Percentiles rank a stretch among this genome's conserved stretches.
phyloP scores from a whole-genome alignment of 2,888 invertebrate genomes.

The Exocentrus adspersus region DNA sequence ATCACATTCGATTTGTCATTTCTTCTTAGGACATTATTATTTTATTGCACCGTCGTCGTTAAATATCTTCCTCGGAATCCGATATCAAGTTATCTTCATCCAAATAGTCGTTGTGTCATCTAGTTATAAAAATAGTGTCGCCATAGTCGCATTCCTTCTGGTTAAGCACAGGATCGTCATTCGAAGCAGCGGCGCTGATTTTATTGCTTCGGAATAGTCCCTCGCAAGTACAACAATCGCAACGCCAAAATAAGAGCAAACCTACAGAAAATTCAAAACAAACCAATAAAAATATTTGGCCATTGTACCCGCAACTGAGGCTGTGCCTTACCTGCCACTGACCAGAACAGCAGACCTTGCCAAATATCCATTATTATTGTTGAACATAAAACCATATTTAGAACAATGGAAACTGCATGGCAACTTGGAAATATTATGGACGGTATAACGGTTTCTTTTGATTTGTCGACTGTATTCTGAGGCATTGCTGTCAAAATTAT shows the following conservation, averaged over 20 bases:
- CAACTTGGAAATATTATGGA: conserved; percentile 58
- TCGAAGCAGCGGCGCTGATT: conserved; percentile 20
- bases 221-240: conserved; percentile 61
- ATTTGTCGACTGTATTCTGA: conserved; percentile 60
- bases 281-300: no score
- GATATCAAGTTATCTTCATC: conserved; percentile 55
- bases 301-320: no score
- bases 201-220: conserved; percentile 46
- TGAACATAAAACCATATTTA: conserved; percentile 65
- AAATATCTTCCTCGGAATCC: conserved; percentile 53
- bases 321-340: conserved; percentile 69
- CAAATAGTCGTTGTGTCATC: conserved; percentile 64
- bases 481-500: conserved; percentile 70
- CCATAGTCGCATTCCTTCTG: conserved; percentile 63
- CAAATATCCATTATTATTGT: conserved; percentile 70
- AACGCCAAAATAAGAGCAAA: conserved; percentile 59
- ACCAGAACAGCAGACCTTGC: conserved; percentile 71
- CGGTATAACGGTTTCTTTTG: conserved; percentile 51
- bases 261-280: conserved; percentile 53
- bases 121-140: conserved; percentile 71
- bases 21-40: conserved; percentile 18
- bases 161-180: conserved; percentile 53
- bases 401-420: conserved; percentile 65
- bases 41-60: conserved; percentile 18
- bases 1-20: conserved; percentile 30